Evolutionary conservation across 2,888 invertebrate genomes (phyloP), one percentile per base, ranked within the genome.

Genomic region (Luffia ferchaultella): DNA sequence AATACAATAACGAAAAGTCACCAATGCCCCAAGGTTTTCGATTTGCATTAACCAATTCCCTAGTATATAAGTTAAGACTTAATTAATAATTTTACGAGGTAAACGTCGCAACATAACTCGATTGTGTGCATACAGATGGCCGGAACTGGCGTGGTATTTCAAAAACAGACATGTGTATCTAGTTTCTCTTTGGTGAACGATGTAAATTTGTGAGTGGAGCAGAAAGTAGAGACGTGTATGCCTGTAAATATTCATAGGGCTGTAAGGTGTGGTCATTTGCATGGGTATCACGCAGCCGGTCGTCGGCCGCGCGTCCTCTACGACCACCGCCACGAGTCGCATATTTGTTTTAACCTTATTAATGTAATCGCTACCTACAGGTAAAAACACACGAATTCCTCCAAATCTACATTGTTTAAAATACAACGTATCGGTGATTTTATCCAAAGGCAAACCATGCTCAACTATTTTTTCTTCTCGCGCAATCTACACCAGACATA

Each of bases 171-270:
- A 12, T 7, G 30, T 30, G 30, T 30, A 30, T 30, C 30, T 30
- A 30, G 30, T 30, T 30, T 30, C 30, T 30, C 30, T 30, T 30
- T 12, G 30, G 3, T 12, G 30, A 12, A 3, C 30, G 30, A 30
- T 30, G 30, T 30, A 30, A 30, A 30, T 30, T 30, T 12, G 30
- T 30, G 30, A 30, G 30, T 30, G 12, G 30, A 30, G 30, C 12
- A 3, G 30, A 7, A 12, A 30, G 30, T 30, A 30, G 30, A 30
- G 30, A 30, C 5, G 12, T 3, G 30, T 30, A 30, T 30, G 30
- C 30, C 30, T 30, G 30, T 30, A 30, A 71, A 78, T 79, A 78
- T 74, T 76, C 73, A 78, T 78, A 68, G 76, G 70, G 66, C 67
- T 60, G 62, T n/a, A n/a, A 54, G 58, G 42, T 18, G 52, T 47